Base-by-base conservation (phyloP, 2,113 vertebrate genomes). In the Ophthalmolycus amberensis region DNA sequence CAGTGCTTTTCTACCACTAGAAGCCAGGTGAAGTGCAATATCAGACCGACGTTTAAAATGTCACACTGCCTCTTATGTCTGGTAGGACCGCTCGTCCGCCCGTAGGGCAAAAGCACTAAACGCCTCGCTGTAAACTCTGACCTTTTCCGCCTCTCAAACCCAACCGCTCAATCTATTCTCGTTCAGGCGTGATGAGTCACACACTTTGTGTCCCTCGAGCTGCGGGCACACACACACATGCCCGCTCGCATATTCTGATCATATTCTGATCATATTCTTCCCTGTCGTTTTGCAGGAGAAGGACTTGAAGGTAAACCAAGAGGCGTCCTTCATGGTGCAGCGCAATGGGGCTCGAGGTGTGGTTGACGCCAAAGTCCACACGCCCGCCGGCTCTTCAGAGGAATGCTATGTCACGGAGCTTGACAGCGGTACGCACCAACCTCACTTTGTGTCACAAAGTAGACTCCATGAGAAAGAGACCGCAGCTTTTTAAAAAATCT, bases 331-430 rank as follows among this genome's bases (percentile, higher is more conserved):
- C 9, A 97, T 97, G 0, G 97, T 99, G 79, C 97, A 99, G 93
- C 95, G 98, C 58, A 98, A 97, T 0, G 98, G 98, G 0, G 96
- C 97, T 0, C 94, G 96, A 0, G 98, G 98, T 0, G 96, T 96
- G 76, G 97, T 99, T 0, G 97, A 99, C 0, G 97, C 97, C 73
- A 97, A 97, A 62, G 97, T 99, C 25, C 97, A 97, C 93, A 98
- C 97, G 0, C 97, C 98, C 0, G 97, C 97, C 0, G 97, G 98
- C 0, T 92, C 95, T 0, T 96, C 97, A 52, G 97, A 99, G 89
- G 98, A 97, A 89, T 99, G 98, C 83, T 99, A 97, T 0, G 95
- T 99, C 74, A 97, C 96, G 0, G 98, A 99, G 84, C 92, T 98
- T 75, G 98, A 99, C 90, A 96, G 95, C 4, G 98, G 98, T 99